Evolutionary conservation across 2,113 vertebrate species (phyloP).

Genomic region (Macroglossus sobrinus): DNA sequence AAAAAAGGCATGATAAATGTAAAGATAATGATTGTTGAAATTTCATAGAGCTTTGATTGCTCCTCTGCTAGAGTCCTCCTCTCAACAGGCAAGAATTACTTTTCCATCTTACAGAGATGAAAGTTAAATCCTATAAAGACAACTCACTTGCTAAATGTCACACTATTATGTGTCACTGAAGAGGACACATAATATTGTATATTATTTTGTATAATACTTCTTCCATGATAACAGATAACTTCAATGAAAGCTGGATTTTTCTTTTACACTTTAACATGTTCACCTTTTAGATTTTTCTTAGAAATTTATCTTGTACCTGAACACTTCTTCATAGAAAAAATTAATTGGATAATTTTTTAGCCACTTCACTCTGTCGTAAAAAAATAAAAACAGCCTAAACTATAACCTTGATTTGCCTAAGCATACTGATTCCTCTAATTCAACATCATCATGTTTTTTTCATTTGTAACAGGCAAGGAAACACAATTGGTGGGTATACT

Average conservation of each 20-base stretch:
- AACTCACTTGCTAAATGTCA: neutral
- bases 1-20: neutral
- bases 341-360: neutral
- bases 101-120: neutral
- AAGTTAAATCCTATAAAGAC: neutral
- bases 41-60: neutral
- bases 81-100: neutral
- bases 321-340: neutral
- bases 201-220: fast-evolving
- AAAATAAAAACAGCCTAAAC: neutral
- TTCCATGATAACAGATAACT: neutral
- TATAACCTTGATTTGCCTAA: neutral
- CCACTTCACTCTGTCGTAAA: neutral
- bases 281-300: neutral
- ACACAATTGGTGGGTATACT: neutral
- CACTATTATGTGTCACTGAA: neutral
- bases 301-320: neutral
- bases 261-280: neutral
- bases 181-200: too few relatives aligned
- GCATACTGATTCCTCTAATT: neutral
- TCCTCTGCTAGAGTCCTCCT: neutral
- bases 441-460: neutral
- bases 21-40: neutral
- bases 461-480: neutral
- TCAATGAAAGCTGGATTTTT: neutral